phyloP scores from a whole-genome alignment of 2,113 vertebrate species.

The Microtus pennsylvanicus region DNA sequence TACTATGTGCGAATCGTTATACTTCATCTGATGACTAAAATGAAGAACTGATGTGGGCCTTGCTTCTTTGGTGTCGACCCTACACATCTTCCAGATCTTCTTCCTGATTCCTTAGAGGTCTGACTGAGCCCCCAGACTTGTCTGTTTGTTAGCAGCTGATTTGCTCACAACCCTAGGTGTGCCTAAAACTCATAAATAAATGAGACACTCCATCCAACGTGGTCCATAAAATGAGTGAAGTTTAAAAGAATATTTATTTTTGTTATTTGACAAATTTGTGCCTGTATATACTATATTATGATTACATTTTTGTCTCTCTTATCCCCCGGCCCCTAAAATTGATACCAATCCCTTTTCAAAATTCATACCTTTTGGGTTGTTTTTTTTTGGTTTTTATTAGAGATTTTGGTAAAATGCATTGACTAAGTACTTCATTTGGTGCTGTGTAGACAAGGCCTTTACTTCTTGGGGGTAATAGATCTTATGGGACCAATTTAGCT shows the following conservation, averaged over 20 bases:
- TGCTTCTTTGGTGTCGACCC: slow-evolving; percentile 16
- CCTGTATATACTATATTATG: background rate
- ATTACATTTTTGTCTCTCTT: background rate
- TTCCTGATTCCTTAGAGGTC: slow-evolving; percentile 26
- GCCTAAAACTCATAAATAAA: slow-evolving; percentile 70
- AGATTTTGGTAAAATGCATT: slow-evolving; percentile 74
- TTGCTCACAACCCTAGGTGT: slow-evolving; percentile 66
- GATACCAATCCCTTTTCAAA: background rate
- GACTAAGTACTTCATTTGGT: slow-evolving; percentile 68
- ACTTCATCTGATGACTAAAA: slow-evolving; percentile 29
- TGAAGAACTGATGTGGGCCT: slow-evolving; percentile 31
- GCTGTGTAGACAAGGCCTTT: slow-evolving; percentile 69
- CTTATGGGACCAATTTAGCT: slow-evolving; percentile 77
- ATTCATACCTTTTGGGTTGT: background rate
- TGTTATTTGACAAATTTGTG: too few relatives aligned
- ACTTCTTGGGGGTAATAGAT: slow-evolving; percentile 63
- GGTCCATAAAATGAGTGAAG: slow-evolving; percentile 56
- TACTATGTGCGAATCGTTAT: background rate
- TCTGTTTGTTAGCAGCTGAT: slow-evolving; percentile 69
- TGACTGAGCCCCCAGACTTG: slow-evolving; percentile 49
- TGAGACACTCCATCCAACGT: slow-evolving; percentile 46
- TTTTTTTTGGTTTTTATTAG: background rate
- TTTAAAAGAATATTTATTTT: slow-evolving; percentile 63
- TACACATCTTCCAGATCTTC: slow-evolving; percentile 54
- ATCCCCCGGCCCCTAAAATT: too few relatives aligned